A percentile compares a stretch with the other conserved stretches of the same genome.
phyloP scores from a whole-genome alignment of 2,797 vertebrate genomes.

The Tokudaia tokunoshimensis region DNA sequence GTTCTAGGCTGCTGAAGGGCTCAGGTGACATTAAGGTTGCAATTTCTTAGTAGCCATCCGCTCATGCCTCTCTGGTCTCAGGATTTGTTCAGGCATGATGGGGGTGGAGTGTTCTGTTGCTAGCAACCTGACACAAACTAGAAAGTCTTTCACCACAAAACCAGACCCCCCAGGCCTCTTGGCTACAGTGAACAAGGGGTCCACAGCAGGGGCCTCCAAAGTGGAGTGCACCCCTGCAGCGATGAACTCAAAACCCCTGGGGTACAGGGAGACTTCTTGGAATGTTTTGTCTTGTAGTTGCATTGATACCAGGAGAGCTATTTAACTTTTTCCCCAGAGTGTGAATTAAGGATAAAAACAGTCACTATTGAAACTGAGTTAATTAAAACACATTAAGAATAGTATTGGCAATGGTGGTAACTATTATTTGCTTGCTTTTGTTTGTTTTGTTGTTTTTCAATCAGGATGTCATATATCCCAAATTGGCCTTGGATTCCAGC shows the following conservation, averaged over 20 bases:
- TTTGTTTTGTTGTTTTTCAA: not conserved
- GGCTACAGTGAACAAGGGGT: not conserved
- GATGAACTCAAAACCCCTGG: not conserved
- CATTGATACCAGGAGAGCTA: not conserved
- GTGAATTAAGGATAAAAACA: constrained; percentile 1
- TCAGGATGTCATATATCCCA: not conserved
- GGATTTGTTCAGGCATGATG: not conserved
- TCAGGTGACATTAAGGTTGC: not conserved
- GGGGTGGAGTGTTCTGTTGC: not conserved
- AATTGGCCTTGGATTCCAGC: not conserved
- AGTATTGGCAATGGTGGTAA: not conserved
- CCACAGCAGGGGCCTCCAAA: not conserved
- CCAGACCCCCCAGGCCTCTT: not conserved
- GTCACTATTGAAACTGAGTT: not conserved
- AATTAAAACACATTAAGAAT: not conserved
- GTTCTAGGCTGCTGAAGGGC: not conserved
- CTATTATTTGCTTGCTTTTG: not conserved
- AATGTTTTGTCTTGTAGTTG: not conserved
- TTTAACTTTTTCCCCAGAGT: not conserved
- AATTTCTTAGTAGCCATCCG: not conserved
- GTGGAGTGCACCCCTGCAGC: not conserved
- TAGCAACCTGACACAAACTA: not conserved
- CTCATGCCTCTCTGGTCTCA: rapidly evolving
- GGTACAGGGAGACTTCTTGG: not conserved
- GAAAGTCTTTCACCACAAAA: not conserved